Conservation (phyloP, 2,888 invertebrate species). For the Drosophila prostipennis region DNA sequence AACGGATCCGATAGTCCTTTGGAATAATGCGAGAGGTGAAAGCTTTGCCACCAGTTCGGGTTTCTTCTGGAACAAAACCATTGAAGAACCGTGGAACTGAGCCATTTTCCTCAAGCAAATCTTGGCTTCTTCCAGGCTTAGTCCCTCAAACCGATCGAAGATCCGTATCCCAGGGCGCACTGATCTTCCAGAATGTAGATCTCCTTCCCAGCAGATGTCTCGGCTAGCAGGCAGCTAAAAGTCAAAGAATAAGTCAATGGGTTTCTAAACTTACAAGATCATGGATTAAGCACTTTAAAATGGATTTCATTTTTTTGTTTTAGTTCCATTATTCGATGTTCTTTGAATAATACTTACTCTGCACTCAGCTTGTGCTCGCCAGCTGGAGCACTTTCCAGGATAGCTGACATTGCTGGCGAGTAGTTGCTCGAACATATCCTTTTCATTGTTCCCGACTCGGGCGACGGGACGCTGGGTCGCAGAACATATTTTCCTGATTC, state of each 20-base stretch:
- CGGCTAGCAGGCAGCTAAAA: constrained; percentile 58
- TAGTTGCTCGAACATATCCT: constrained; percentile 63
- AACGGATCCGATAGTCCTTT: constrained; percentile 49
- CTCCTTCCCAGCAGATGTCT: constrained; percentile 58
- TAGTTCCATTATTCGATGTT: neutral
- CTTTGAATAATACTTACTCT: constrained; percentile 50
- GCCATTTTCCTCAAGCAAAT: constrained; percentile 85
- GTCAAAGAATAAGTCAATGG: neutral
- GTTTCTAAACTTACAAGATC: too few relatives aligned
- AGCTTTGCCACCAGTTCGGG: constrained; percentile 50
- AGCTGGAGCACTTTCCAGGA: constrained; percentile 34
- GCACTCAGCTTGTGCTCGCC: constrained; percentile 60
- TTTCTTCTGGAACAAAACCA: constrained; percentile 81
- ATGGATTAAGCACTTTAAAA: too few relatives aligned
- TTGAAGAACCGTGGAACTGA: constrained; percentile 86
- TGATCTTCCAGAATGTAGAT: constrained; percentile 82
- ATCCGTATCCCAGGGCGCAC: constrained; percentile 84
- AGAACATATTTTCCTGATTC: constrained; percentile 51
- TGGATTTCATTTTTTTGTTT: too few relatives aligned
- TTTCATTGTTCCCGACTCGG: constrained; percentile 69
- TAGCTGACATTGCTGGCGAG: constrained; percentile 65
- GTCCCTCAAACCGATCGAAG: constrained; percentile 85
- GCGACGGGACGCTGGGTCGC: too few relatives aligned
- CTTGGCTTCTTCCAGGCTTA: constrained; percentile 85
- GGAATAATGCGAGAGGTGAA: constrained; percentile 52